These are phyloP conservation scores for Leuciscus idus DNA, from an alignment of 2,113 vertebrate species.

Conservation along the genomic window DNA sequence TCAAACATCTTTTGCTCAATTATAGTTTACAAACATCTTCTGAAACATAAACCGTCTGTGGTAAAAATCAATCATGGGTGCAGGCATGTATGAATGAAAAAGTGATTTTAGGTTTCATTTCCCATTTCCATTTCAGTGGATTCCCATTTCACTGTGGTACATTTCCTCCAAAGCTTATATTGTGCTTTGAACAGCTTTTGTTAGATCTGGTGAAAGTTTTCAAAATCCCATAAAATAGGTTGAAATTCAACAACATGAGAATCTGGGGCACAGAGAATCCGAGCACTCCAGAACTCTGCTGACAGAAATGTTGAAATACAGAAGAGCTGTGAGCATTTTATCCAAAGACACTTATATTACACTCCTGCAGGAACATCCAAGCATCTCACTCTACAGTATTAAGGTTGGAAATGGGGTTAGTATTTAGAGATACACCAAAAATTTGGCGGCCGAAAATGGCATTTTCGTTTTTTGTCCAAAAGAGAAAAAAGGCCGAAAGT, in stretches of 20 bases:
- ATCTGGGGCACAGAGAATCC: conserved; percentile 6
- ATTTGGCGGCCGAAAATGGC: no score
- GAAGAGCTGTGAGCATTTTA: background rate
- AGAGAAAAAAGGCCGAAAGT: no score
- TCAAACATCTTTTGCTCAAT: background rate
- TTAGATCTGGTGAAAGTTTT: conserved; percentile 12
- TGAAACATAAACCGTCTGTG: background rate
- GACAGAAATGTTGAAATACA: conserved; percentile 2
- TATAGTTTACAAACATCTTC: background rate
- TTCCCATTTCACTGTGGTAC: background rate
- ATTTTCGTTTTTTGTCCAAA: no score
- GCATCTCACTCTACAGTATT: background rate
- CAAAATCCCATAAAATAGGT: background rate
- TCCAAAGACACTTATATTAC: conserved; percentile 14
- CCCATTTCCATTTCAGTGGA: conserved; percentile 5
- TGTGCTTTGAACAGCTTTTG: conserved; percentile 3
- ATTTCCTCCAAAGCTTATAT: background rate
- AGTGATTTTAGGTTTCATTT: background rate
- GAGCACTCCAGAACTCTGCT: conserved; percentile 10
- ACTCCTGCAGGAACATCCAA: background rate
- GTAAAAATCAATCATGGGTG: background rate
- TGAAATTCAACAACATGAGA: background rate
- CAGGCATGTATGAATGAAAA: background rate
- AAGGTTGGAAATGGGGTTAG: conserved; percentile 4
- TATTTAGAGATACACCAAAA: no score